These are phyloP conservation scores for Aselliscus stoliczkanus DNA, from an alignment of 2,797 vertebrate genomes.

Conservation along the genomic window DNA sequence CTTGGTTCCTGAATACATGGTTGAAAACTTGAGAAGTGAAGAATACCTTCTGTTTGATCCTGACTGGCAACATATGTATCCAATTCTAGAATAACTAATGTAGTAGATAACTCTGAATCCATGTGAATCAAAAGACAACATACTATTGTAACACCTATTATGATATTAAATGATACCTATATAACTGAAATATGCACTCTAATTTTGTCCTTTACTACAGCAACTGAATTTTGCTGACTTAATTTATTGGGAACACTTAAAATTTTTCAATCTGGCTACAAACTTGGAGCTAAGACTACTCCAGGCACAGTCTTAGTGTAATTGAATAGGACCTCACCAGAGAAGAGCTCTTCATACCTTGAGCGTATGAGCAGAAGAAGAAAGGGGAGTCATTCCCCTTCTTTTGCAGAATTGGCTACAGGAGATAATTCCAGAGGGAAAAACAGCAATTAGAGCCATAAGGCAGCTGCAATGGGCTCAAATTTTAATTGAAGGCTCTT, in stretches of 20 bases:
- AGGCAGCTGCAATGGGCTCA: not conserved
- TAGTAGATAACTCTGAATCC: not conserved
- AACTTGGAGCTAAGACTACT: not conserved
- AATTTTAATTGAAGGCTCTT: not conserved
- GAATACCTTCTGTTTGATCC: not conserved
- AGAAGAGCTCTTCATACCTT: not conserved
- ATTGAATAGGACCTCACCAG: not conserved
- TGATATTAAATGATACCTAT: not conserved
- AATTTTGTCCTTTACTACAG: not conserved
- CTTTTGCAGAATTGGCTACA: not conserved
- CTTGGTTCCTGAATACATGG: not conserved
- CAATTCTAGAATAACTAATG: not conserved
- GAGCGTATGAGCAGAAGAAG: not conserved
- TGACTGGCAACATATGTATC: not conserved
- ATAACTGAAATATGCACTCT: not conserved
- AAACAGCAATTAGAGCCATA: not conserved
- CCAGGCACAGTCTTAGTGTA: not conserved
- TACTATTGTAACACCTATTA: not conserved
- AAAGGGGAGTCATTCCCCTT: not conserved
- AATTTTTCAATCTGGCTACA: not conserved
- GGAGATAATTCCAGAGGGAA: not conserved
- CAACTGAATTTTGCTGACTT: not conserved
- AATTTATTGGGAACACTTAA: slow-evolving; percentile 17
- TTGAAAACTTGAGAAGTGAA: not conserved
- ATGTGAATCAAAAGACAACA: not conserved